phyloP scores from a whole-genome alignment of 2,113 vertebrate species.

The Heterochromis multidens region DNA sequence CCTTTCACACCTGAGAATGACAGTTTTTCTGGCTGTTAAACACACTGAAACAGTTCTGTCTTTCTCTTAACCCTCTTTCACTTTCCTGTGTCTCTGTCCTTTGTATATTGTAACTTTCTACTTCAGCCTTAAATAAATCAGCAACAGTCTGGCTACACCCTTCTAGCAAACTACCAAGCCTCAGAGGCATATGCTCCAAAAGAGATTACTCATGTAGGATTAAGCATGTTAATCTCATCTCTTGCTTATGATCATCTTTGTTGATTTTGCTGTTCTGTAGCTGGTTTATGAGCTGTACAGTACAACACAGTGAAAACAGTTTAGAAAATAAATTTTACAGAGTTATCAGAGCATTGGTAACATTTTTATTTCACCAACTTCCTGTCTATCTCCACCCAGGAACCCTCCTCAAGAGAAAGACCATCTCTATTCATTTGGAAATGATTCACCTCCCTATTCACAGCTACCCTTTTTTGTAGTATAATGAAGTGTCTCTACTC shows the following conservation, averaged over 20 bases:
- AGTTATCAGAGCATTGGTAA: background rate
- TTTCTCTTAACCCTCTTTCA: fast-evolving
- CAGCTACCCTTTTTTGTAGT: background rate
- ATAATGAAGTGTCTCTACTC: background rate
- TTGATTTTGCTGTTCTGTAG: background rate
- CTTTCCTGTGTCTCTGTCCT: background rate
- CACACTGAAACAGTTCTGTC: background rate
- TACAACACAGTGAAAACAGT: fast-evolving
- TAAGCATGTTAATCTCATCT: conserved; percentile 31
- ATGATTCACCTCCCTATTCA: background rate
- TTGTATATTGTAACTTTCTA: background rate
- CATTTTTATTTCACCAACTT: background rate
- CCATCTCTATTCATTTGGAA: conserved; percentile 21
- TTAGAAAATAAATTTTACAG: background rate
- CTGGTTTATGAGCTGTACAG: background rate
- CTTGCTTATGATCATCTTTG: conserved; percentile 5
- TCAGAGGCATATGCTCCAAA: background rate
- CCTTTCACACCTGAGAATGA: background rate
- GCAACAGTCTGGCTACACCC: fast-evolving
- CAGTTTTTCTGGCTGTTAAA: background rate
- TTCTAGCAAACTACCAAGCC: background rate
- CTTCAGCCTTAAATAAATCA: background rate
- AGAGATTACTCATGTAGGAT: conserved; percentile 23
- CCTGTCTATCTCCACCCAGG: background rate
- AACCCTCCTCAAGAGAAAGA: background rate